Evolutionary conservation across 1,140 invertebrate genomes (phyloP).

Genomic region (Ceratosolen fusciceps): DNA sequence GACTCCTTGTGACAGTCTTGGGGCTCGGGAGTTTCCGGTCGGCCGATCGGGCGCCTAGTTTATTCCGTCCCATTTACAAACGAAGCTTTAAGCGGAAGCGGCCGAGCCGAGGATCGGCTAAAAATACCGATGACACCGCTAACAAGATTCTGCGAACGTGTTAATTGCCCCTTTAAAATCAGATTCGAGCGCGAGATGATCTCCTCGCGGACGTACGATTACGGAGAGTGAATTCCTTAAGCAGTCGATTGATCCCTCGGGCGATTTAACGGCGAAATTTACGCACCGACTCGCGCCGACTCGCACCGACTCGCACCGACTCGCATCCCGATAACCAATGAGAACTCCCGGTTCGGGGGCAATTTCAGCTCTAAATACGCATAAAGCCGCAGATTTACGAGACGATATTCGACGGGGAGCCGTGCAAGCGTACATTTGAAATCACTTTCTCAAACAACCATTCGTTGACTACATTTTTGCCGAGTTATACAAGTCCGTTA

Average conservation of each 20-base stretch:
- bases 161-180: neutral
- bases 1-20: too few relatives aligned
- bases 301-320: neutral
- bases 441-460: constrained; percentile 9
- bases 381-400: constrained; percentile 21
- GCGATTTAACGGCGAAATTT: neutral
- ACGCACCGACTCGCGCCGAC: neutral
- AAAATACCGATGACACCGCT: neutral
- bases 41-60: too few relatives aligned
- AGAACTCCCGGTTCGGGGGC: neutral
- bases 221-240: neutral
- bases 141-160: neutral
- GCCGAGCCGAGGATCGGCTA: neutral
- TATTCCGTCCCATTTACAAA: neutral
- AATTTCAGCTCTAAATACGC: constrained; percentile 27
- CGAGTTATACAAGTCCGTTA: neutral
- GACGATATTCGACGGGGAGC: neutral
- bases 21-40: too few relatives aligned
- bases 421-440: too few relatives aligned
- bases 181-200: neutral
- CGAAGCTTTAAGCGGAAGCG: neutral
- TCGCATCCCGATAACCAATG: neutral
- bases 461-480: neutral
- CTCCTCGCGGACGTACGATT: neutral
- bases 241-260: neutral